Percentiles rank a stretch among this genome's conserved stretches.
Evolutionary conservation across 2,113 vertebrate genomes (phyloP).

Genomic region (Argyrosomus japonicus): DNA sequence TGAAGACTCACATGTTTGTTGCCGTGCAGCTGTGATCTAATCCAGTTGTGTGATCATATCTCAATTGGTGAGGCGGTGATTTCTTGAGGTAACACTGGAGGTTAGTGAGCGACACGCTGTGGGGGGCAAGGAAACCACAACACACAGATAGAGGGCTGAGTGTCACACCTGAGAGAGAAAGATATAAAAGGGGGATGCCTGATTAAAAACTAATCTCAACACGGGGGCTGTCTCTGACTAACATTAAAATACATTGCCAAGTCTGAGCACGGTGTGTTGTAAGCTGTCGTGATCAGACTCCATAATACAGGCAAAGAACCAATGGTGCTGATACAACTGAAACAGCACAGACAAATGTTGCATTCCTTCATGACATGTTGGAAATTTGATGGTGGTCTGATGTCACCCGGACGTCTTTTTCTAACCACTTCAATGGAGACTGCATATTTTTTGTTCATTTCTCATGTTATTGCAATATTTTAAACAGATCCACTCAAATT

Average conservation of each 20-base stretch:
- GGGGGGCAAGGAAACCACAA: conserved; percentile 56
- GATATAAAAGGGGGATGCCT: neutral
- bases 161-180: conserved; percentile 56
- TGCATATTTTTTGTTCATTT: neutral
- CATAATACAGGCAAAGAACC: neutral
- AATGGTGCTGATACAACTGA: no score
- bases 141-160: conserved; percentile 25
- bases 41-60: conserved; percentile 67
- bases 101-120: conserved; percentile 15
- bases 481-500: neutral
- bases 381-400: neutral
- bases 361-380: neutral
- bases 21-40: conserved; percentile 65
- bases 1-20: conserved; percentile 74
- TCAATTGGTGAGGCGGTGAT: conserved; percentile 51
- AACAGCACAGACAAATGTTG: neutral
- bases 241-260: neutral
- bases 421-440: neutral
- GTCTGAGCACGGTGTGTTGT: neutral
- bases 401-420: neutral
- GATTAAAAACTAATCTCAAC: neutral
- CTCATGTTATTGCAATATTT: neutral
- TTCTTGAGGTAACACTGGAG: conserved; percentile 39
- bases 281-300: neutral
- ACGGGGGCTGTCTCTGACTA: neutral